Conservation (phyloP, 2,888 invertebrate species). For the Coelopa pilipes region DNA sequence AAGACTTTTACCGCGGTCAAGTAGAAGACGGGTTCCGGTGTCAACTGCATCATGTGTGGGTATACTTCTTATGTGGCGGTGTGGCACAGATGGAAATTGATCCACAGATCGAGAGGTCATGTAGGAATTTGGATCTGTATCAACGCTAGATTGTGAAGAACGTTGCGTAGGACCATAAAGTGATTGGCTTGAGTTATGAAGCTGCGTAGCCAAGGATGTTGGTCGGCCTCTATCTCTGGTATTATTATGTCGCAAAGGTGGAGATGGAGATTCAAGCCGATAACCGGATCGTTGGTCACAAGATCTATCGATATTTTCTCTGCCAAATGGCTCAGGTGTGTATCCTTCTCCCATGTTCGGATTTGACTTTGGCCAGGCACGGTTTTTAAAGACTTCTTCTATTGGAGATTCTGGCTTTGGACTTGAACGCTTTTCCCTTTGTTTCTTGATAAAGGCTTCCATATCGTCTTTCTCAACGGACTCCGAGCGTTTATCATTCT, state of each 20-base stretch:
- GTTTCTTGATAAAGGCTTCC: slow-evolving; percentile 43
- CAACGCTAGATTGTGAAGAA: slow-evolving; percentile 51
- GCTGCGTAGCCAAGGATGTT: background rate
- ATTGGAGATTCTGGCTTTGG: slow-evolving; percentile 14
- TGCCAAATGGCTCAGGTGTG: background rate
- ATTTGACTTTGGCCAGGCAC: slow-evolving; percentile 53
- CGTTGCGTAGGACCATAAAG: slow-evolving; percentile 23
- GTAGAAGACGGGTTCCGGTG: slow-evolving; percentile 57
- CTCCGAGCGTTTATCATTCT: slow-evolving; percentile 30
- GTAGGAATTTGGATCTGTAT: slow-evolving; percentile 45
- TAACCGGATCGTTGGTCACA: background rate
- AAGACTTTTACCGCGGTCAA: slow-evolving; percentile 64
- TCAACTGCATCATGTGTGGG: slow-evolving; percentile 48
- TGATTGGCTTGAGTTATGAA: slow-evolving; percentile 24
- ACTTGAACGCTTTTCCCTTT: slow-evolving; percentile 22
- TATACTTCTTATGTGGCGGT: slow-evolving; percentile 38
- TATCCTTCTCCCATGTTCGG: slow-evolving; percentile 49
- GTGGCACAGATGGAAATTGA: slow-evolving; percentile 41
- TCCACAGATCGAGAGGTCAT: slow-evolving; percentile 45
- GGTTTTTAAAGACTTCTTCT: slow-evolving; percentile 49
- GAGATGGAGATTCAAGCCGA: background rate
- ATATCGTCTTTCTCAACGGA: slow-evolving; percentile 38
- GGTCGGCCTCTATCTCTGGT: background rate
- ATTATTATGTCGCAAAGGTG: slow-evolving; percentile 4
- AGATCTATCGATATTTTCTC: background rate